Percentiles rank a stretch among this genome's conserved stretches.
These are phyloP conservation scores for Peromyscus aztecus DNA, from an alignment of 2,797 vertebrate species.

Conservation along the genomic window DNA sequence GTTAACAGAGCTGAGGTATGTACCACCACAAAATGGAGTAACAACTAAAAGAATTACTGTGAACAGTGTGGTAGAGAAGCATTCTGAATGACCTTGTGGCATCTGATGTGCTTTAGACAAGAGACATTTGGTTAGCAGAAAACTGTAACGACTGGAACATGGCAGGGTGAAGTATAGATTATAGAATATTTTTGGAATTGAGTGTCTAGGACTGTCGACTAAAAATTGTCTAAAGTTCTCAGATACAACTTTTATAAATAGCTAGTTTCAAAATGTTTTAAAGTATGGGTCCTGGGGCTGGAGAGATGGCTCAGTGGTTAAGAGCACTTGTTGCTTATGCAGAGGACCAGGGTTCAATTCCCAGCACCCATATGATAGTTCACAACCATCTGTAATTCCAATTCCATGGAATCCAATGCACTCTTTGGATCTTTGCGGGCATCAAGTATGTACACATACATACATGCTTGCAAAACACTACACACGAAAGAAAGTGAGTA, in stretches of 20 bases:
- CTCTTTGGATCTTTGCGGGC: too few relatives aligned
- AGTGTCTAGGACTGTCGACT: slow-evolving; percentile 42
- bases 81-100: background rate
- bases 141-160: background rate
- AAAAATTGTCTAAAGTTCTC: slow-evolving; percentile 34
- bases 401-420: background rate
- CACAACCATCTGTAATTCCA: background rate
- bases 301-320: background rate
- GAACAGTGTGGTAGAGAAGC: background rate
- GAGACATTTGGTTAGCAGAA: background rate
- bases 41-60: background rate
- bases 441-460: background rate
- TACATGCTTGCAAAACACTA: background rate
- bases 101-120: background rate
- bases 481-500: background rate
- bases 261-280: slow-evolving; percentile 52
- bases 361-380: background rate
- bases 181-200: slow-evolving; percentile 33
- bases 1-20: background rate
- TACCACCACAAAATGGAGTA: background rate
- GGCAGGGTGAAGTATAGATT: background rate
- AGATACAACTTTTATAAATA: slow-evolving; percentile 37
- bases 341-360: background rate
- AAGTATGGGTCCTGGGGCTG: background rate
- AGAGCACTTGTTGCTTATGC: background rate